Conservation (phyloP, 1,140 invertebrate genomes). For the Zaprionus ghesquierei region DNA sequence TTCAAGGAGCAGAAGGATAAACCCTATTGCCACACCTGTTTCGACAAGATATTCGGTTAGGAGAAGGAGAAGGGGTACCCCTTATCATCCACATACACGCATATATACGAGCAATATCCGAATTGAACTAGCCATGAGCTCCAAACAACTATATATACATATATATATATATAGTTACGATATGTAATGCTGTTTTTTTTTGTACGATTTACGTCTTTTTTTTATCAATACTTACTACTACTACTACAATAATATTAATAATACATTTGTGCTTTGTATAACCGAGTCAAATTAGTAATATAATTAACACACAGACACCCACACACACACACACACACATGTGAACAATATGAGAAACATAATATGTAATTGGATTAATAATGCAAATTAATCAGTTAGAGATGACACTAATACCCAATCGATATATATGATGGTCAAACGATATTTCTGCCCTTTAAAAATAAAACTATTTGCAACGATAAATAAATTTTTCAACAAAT, state of each 20-base stretch:
- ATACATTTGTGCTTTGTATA: conserved; percentile 75
- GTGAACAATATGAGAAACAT: conserved; percentile 1
- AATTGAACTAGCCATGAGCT: conserved; percentile 5
- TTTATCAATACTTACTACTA: conserved; percentile 38
- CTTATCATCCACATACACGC: neutral
- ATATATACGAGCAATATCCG: neutral
- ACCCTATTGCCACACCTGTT: conserved; percentile 98
- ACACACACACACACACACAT: conserved; percentile 33
- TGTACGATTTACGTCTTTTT: conserved; percentile 65
- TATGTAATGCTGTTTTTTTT: conserved; percentile 61
- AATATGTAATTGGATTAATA: conserved; percentile 31
- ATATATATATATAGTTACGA: conserved; percentile 46
- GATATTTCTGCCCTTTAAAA: conserved; percentile 67
- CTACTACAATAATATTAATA: conserved; percentile 32
- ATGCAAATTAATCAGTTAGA: conserved; percentile 54
- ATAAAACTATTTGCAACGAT: conserved; percentile 59
- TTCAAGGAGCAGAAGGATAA: conserved; percentile 99
- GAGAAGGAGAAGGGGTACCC: too few relatives aligned
- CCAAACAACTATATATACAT: conserved; percentile 1
- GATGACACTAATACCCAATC: conserved; percentile 68
- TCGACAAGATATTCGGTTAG: conserved; percentile 96
- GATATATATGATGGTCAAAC: conserved; percentile 59
- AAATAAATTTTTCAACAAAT: conserved; percentile 21
- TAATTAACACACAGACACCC: conserved; percentile 59
- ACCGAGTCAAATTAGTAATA: conserved; percentile 78